Evolutionary conservation across 2,113 vertebrate genomes (phyloP).

Genomic region (Oryzias curvinotus): DNA sequence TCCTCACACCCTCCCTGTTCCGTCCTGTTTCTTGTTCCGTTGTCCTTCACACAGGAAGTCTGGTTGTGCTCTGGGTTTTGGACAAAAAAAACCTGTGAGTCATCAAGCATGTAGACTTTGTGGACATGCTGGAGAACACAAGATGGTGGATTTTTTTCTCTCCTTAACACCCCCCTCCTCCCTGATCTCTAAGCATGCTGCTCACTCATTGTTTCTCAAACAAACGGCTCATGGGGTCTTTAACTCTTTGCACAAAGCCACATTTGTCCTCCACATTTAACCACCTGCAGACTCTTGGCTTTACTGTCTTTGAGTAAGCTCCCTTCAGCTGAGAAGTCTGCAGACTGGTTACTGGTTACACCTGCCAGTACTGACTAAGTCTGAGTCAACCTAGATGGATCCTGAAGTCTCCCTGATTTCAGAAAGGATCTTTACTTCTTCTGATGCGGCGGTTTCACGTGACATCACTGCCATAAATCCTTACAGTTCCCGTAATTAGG

Average conservation of each 20-base stretch:
- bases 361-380: constrained; percentile 50
- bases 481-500: background rate
- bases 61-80: constrained; percentile 38
- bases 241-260: constrained; percentile 56
- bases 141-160: background rate
- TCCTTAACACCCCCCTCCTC: background rate
- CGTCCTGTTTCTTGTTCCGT: constrained; percentile 74
- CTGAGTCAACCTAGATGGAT: constrained; percentile 32
- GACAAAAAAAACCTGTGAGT: constrained; percentile 50
- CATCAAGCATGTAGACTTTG: constrained; percentile 44
- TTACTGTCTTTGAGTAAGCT: constrained; percentile 50
- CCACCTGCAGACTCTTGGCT: constrained; percentile 68
- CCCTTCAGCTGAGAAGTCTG: constrained; percentile 40
- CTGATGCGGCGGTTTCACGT: background rate
- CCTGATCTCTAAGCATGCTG: constrained; percentile 34
- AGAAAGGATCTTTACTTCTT: constrained; percentile 1
- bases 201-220: constrained; percentile 55
- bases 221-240: constrained; percentile 50
- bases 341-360: constrained; percentile 39
- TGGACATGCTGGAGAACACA: constrained; percentile 31
- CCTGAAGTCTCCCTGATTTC: constrained; percentile 5
- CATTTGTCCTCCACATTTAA: constrained; percentile 56
- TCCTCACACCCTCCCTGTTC: constrained; percentile 56
- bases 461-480: background rate
- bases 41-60: constrained; percentile 69